phyloP scores from a whole-genome alignment of 2,113 vertebrate species.

The Megaceryle torquata region DNA sequence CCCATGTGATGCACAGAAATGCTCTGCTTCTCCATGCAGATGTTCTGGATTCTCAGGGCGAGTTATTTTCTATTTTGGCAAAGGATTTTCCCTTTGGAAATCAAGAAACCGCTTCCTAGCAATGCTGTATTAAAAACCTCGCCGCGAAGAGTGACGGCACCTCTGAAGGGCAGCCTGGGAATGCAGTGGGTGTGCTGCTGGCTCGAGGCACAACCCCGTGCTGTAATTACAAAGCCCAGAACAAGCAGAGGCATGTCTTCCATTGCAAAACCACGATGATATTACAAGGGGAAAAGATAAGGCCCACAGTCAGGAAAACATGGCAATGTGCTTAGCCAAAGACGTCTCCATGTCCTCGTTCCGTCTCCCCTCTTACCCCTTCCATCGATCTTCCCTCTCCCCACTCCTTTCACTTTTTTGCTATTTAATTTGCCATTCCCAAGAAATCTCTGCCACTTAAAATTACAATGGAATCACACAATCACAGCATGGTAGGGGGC shows the following conservation, averaged over 20 bases:
- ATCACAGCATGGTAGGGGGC: too few relatives aligned
- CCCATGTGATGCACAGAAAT: neutral
- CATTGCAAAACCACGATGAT: neutral
- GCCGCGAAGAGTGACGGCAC: neutral
- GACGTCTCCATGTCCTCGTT: neutral
- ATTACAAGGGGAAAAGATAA: neutral
- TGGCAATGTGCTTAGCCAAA: neutral
- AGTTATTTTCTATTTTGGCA: neutral
- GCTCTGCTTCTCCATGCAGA: neutral
- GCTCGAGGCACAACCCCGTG: neutral
- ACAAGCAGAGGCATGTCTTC: constrained; percentile 6
- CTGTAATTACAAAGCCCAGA: neutral
- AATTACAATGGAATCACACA: too few relatives aligned
- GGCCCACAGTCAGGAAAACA: neutral
- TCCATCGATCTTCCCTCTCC: neutral
- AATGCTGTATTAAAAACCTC: neutral
- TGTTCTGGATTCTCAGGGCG: neutral
- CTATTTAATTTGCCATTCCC: neutral
- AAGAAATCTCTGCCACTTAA: neutral
- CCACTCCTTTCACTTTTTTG: neutral
- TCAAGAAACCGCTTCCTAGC: neutral
- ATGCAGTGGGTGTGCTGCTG: constrained; percentile 8
- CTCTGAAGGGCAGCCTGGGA: neutral
- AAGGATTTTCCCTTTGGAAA: neutral
- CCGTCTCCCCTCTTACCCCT: neutral